phyloP scores from a whole-genome alignment of 2,797 vertebrate genomes.

The Lithobates sylvaticus region DNA sequence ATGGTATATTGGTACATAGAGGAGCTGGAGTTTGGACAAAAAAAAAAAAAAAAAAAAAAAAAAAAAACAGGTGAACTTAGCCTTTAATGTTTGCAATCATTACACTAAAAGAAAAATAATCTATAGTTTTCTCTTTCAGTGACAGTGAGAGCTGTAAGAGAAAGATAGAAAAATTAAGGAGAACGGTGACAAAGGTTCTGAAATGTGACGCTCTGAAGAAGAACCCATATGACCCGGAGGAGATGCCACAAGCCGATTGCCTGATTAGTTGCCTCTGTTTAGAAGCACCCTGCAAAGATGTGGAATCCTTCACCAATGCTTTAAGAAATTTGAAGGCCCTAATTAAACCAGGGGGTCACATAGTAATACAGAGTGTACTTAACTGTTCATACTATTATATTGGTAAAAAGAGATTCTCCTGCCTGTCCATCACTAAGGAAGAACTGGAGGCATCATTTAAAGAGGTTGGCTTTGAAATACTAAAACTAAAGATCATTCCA shows the following conservation, averaged over 20 bases:
- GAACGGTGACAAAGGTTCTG: conserved; percentile 64
- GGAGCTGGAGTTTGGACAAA: too few species aligned
- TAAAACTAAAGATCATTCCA: conserved; percentile 51
- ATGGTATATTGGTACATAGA: too few species aligned
- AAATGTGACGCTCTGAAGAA: conserved; percentile 70
- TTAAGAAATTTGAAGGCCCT: conserved; percentile 31
- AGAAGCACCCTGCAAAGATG: conserved; percentile 68
- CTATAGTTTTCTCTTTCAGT: too few species aligned
- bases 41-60: too few species aligned
- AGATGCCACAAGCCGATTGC: conserved; percentile 66
- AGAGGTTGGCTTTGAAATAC: conserved; percentile 53
- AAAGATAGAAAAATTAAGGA: conserved; percentile 60
- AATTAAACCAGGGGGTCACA: conserved; percentile 68
- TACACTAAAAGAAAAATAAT: too few species aligned
- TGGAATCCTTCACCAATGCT: not conserved
- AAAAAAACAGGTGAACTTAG: too few species aligned
- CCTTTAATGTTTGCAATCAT: too few species aligned
- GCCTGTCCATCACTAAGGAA: conserved; percentile 56
- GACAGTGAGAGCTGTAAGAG: too few species aligned
- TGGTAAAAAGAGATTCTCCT: conserved; percentile 63
- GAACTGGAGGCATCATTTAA: conserved; percentile 56
- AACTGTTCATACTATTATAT: conserved; percentile 66
- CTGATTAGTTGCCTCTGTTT: conserved; percentile 70
- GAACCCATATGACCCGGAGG: conserved; percentile 59
- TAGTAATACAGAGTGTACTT: conserved; percentile 66